Evolutionary conservation across 1,140 invertebrate species (phyloP).

Genomic region (Platorchestia sp.): DNA sequence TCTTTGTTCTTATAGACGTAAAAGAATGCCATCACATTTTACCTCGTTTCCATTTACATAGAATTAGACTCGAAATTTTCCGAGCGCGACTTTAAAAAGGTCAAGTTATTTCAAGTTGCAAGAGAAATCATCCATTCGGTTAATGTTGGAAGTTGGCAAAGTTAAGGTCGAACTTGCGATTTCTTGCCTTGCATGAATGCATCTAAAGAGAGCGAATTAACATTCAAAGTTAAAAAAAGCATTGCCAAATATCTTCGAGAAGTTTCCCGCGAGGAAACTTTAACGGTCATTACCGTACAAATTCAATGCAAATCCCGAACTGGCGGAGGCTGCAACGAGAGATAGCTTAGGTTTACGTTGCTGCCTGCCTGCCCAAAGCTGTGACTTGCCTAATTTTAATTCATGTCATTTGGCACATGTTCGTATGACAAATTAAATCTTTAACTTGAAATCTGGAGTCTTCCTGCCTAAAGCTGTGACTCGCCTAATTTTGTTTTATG

Average conservation of each 20-base stretch:
- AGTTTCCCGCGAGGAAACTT: not conserved
- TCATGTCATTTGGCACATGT: too few species aligned
- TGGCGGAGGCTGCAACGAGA: not conserved
- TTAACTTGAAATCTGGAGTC: not conserved
- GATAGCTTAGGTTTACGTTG: not conserved
- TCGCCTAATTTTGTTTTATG: too few species aligned
- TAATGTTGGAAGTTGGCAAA: not conserved
- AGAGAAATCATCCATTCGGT: not conserved
- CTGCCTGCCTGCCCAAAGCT: not conserved
- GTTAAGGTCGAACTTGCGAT: not conserved
- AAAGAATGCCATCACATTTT: not conserved
- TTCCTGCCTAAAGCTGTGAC: not conserved
- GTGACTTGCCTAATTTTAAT: too few species aligned
- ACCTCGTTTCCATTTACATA: not conserved
- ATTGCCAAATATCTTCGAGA: not conserved
- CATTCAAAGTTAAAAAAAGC: constrained; percentile 10
- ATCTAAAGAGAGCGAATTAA: not conserved
- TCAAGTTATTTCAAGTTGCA: not conserved
- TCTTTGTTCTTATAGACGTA: not conserved
- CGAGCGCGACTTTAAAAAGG: not conserved
- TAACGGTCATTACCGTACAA: constrained; percentile 26
- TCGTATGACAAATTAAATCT: too few species aligned
- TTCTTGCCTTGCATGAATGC: not conserved
- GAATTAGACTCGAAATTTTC: not conserved
- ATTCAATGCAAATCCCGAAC: constrained; percentile 30